Conservation (phyloP, 2,888 invertebrate species). For the Cosmia trapezina region DNA sequence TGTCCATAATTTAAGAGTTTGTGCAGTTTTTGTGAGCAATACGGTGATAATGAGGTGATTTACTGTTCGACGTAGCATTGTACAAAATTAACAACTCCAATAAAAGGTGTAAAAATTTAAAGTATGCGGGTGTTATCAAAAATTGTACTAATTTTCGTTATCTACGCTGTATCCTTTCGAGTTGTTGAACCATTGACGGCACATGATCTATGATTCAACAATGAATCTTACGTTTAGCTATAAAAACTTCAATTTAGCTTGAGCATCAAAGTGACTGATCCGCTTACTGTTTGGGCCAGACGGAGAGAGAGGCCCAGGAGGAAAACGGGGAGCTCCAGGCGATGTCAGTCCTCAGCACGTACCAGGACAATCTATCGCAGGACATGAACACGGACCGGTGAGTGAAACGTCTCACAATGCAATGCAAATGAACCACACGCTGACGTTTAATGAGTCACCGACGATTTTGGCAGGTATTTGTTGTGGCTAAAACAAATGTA, state of each 20-base stretch:
- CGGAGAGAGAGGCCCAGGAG: slow-evolving; percentile 83
- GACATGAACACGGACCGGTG: slow-evolving; percentile 92
- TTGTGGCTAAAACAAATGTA: slow-evolving; percentile 44
- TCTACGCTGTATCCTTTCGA: slow-evolving; percentile 46
- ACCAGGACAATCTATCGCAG: slow-evolving; percentile 90
- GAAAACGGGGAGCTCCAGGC: slow-evolving; percentile 86
- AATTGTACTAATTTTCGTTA: slow-evolving; percentile 47
- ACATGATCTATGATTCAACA: slow-evolving; percentile 36
- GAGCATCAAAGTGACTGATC: slow-evolving; percentile 51
- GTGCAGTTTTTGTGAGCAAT: slow-evolving; percentile 64
- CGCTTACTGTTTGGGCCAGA: slow-evolving; percentile 79
- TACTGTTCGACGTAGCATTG: slow-evolving; percentile 73
- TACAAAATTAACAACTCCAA: slow-evolving; percentile 64
- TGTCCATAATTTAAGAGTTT: slow-evolving; percentile 65
- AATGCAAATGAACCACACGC: slow-evolving; percentile 48
- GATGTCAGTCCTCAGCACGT: slow-evolving; percentile 91
- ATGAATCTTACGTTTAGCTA: slow-evolving; percentile 29
- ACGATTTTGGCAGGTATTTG: slow-evolving; percentile 41
- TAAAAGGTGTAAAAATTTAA: slow-evolving; percentile 61
- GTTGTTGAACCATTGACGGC: slow-evolving; percentile 17
- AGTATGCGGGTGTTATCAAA: slow-evolving; percentile 62
- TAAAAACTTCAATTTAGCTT: slow-evolving; percentile 41
- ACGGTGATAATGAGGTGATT: slow-evolving; percentile 76
- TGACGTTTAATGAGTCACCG: slow-evolving; percentile 55
- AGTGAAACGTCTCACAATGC: slow-evolving; percentile 68